Percentiles rank a stretch among this genome's conserved stretches.
These are phyloP conservation scores for Zaprionus taronus DNA, from an alignment of 1,140 invertebrate genomes.

Conservation along the genomic window DNA sequence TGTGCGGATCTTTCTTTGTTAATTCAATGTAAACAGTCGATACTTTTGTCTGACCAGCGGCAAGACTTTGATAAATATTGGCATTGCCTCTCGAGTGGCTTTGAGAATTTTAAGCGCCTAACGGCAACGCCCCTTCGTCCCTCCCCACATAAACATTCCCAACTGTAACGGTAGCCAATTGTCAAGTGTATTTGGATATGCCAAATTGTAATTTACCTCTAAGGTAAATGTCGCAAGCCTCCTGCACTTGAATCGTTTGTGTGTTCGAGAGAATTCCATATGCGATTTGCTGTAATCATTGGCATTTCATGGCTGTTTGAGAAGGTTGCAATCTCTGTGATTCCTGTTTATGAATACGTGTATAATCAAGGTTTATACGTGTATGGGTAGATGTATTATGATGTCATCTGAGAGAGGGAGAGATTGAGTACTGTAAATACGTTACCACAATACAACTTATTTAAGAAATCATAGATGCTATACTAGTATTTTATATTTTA, in stretches of 20 bases:
- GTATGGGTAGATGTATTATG: background rate
- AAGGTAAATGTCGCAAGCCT: background rate
- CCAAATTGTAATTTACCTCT: slow-evolving; percentile 3
- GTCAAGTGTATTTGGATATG: slow-evolving; percentile 12
- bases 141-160: background rate
- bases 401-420: background rate
- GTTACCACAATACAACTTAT: background rate
- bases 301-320: background rate
- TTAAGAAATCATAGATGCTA: too few relatives aligned
- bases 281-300: background rate
- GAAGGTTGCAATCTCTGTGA: too few relatives aligned
- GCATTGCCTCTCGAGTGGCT: slow-evolving; percentile 28
- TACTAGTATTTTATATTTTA: too few relatives aligned
- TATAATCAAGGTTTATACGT: background rate
- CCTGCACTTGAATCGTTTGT: background rate
- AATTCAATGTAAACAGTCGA: slow-evolving; percentile 72
- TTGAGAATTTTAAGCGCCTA: slow-evolving; percentile 32
- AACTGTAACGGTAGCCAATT: background rate
- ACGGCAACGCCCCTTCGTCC: background rate
- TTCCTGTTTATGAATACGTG: background rate
- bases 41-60: slow-evolving; percentile 21
- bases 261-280: background rate
- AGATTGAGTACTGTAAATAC: too few relatives aligned
- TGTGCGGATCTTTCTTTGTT: slow-evolving; percentile 47
- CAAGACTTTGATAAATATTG: slow-evolving; percentile 56